A percentile compares a stretch with the other conserved stretches of the same genome.
Evolutionary conservation across 2,113 vertebrate genomes (phyloP).

Genomic region (Macquaria ambigua): DNA sequence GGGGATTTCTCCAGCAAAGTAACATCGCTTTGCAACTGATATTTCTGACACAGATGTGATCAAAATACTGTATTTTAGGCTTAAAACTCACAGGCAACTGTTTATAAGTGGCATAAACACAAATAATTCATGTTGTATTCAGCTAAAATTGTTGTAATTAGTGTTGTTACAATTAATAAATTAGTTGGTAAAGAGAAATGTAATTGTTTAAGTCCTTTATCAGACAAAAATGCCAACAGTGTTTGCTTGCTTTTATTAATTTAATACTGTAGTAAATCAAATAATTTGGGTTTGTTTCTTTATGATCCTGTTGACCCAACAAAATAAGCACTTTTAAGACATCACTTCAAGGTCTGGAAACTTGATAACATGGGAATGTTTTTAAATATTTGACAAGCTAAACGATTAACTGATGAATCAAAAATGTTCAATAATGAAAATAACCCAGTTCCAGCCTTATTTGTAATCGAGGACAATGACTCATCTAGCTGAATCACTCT

Average conservation of each 20-base stretch:
- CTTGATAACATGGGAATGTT: not conserved
- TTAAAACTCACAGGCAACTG: not conserved
- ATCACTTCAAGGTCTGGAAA: not conserved
- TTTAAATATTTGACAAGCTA: no score
- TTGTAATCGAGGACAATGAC: not conserved
- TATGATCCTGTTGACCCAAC: no score
- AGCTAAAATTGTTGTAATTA: not conserved
- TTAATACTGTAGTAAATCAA: not conserved
- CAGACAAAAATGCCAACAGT: not conserved
- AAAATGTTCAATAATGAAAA: not conserved
- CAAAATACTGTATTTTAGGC: not conserved
- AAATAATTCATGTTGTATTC: not conserved
- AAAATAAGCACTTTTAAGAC: not conserved
- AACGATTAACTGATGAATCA: not conserved
- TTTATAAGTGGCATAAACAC: not conserved
- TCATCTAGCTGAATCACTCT: not conserved
- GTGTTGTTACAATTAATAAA: not conserved
- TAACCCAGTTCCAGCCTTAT: not conserved
- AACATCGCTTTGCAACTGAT: not conserved
- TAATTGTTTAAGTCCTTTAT: not conserved
- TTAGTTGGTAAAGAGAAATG: not conserved
- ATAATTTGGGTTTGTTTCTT: not conserved
- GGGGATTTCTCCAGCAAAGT: not conserved
- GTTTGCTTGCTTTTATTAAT: not conserved
- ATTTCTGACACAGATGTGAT: not conserved